phyloP scores from a whole-genome alignment of 2,797 vertebrate species.

The Sebastes oblongus region DNA sequence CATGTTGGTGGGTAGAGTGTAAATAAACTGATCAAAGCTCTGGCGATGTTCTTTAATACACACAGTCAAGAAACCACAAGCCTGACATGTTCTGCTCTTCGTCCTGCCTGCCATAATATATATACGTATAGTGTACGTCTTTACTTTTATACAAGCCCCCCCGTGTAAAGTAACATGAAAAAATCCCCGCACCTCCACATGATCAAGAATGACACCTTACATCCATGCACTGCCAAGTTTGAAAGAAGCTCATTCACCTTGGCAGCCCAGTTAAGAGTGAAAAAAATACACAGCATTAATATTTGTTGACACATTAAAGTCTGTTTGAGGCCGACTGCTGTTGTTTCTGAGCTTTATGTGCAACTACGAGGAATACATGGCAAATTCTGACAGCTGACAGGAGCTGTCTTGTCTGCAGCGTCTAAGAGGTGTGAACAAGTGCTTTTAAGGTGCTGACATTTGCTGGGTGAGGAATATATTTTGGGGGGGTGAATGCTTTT shows the following conservation, averaged over 20 bases:
- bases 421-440: conserved; percentile 47
- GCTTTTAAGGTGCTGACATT: conserved; percentile 28
- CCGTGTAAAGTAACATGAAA: neutral
- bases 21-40: neutral
- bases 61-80: neutral
- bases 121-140: neutral
- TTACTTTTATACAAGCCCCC: neutral
- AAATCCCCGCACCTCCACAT: neutral
- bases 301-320: conserved; percentile 51
- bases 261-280: conserved; percentile 31
- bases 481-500: conserved; percentile 28
- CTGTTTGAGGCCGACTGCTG: conserved; percentile 30
- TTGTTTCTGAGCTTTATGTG: conserved; percentile 39
- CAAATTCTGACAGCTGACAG: conserved; percentile 48
- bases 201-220: conserved; percentile 14
- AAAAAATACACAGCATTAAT: conserved; percentile 31
- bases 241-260: conserved; percentile 34
- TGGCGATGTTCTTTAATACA: neutral
- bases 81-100: neutral
- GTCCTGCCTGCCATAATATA: neutral
- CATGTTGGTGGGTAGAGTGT: neutral
- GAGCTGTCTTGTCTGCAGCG: conserved; percentile 14
- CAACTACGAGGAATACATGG: conserved; percentile 8
- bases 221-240: conserved; percentile 3
- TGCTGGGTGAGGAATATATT: conserved; percentile 13